Conservation (phyloP, 1,140 invertebrate species). For the Amphibalanus amphitrite region DNA sequence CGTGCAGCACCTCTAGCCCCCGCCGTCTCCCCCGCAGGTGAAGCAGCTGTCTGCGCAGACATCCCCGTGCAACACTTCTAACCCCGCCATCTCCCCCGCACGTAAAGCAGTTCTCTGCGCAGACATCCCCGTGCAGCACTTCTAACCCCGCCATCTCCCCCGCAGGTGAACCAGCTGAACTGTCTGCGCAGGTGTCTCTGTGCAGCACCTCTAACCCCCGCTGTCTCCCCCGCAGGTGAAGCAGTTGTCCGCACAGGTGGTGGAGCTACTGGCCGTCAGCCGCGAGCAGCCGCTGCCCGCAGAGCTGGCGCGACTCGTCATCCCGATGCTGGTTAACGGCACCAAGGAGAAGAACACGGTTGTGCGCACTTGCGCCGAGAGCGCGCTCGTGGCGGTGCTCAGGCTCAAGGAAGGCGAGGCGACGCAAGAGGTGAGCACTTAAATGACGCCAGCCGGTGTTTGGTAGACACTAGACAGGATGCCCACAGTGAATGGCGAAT, state of each 20-base stretch:
- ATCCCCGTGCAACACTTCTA: too few relatives aligned
- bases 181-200: not conserved
- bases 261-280: conserved; percentile 39
- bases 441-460: not conserved
- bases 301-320: conserved; percentile 53
- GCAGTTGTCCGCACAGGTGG: not conserved
- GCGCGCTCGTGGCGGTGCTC: conserved; percentile 68
- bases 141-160: too few relatives aligned
- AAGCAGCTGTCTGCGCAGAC: too few relatives aligned
- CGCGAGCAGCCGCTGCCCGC: conserved; percentile 32
- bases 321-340: conserved; percentile 86
- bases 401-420: conserved; percentile 56
- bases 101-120: too few relatives aligned
- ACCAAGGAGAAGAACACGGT: conserved; percentile 94
- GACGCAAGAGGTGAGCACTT: conserved; percentile 37
- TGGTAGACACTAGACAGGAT: too few relatives aligned
- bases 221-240: too few relatives aligned
- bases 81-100: too few relatives aligned
- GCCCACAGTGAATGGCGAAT: too few relatives aligned
- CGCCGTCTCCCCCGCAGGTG: too few relatives aligned
- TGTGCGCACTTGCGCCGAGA: conserved; percentile 82
- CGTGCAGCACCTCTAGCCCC: too few relatives aligned
- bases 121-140: too few relatives aligned
- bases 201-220: too few relatives aligned
- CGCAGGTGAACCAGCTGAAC: not conserved